Evolutionary conservation across 1,140 invertebrate species (phyloP), one percentile per base, ranked within the genome.

Genomic region (Nasonia vitripennis): DNA sequence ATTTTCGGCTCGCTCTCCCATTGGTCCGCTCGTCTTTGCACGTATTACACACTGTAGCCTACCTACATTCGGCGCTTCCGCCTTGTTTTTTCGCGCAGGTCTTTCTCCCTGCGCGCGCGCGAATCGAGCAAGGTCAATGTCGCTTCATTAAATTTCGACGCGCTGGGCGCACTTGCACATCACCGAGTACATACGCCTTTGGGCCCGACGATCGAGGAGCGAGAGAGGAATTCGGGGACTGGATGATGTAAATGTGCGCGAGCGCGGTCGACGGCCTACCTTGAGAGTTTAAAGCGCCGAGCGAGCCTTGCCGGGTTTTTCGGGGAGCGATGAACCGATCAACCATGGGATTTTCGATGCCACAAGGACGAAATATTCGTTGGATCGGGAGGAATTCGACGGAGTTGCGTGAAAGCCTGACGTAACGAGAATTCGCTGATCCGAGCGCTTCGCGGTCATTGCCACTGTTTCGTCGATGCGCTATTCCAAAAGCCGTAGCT

Each of bases 101-200:
- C 11, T 27, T 1, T 34, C 45, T 9, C 1, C 9, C 41, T 41
- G 41, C 27, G 41, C 27, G 27, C 67, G 27, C 45, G 27, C 34
- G 62, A 23, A 41, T 23, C n/a, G n/a, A 3, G 45, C 83, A 84
- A 84, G 83, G 83, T 84, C 83, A 80, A 84, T 79, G 48, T 74
- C 83, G 37, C 23, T 37, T 55, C 37, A 55, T 45, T 83, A 55
- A 83, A 68, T 27, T 68, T 83, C 12, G 51, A 67, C n/a, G 34
- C 4, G 27, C 27, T 1, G n/a, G 1, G 12, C 12, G 23, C 74
- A 48, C 41, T 62, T 77, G 51, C 48, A 27, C 34, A n/a, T n/a
- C 0, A 23, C 2, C 3, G 37, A 34, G 5, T 37, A 14, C 37
- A 34, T 20, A 48, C 37, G 20, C 81, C 10, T 45, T 45, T 45